Evolutionary conservation across 2,797 vertebrate species (phyloP), one percentile per base, ranked within the genome.

Genomic region (Gymnoscopelus microlampas): DNA sequence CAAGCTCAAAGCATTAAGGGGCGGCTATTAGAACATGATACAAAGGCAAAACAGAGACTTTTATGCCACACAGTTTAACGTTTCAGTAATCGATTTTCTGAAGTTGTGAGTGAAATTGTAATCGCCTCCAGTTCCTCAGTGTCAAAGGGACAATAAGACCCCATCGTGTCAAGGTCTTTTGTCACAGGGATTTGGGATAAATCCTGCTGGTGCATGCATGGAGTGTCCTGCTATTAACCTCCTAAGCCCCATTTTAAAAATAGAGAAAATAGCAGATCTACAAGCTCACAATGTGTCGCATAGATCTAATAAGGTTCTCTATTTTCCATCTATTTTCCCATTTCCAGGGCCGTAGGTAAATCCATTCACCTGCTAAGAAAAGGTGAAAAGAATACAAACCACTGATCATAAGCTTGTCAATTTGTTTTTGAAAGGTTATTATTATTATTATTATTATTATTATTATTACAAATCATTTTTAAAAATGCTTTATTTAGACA

Each of bases 181-280:
- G 60, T 69, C 66, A 69, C 39, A 15, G 67, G 76, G 54, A 72
- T 80, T 85, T 71, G 35, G 60, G 53, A 60, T 54, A 76, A 74
- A 77, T 72, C 61, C 53, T 57, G 35, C 49, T 47, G 0, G 0
- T 70, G 58, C 35, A 57, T 79, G 26, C 60, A 66, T 1, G 9
- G 13, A 66, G 15, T 0, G 2, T 15, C 47, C 39, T 49, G 26
- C 12, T 73, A 44, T 51, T 19, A 44, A 44, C 39, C 39, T 10
- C 39, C 9, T 8, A 44, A 8, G 5, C 39, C 39, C 39, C 9
- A 1, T 9, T 44, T 44, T 2, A 44, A 44, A 44, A 48, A 44
- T 44, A 44, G 7, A 44, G 39, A 44, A 44, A 2, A 44, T 44
- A 35, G 6, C 32, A 35, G 32, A 35, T 35, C 32, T 35, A 44